phyloP scores from a whole-genome alignment of 1,140 invertebrate species.

The Gryon sp. region DNA sequence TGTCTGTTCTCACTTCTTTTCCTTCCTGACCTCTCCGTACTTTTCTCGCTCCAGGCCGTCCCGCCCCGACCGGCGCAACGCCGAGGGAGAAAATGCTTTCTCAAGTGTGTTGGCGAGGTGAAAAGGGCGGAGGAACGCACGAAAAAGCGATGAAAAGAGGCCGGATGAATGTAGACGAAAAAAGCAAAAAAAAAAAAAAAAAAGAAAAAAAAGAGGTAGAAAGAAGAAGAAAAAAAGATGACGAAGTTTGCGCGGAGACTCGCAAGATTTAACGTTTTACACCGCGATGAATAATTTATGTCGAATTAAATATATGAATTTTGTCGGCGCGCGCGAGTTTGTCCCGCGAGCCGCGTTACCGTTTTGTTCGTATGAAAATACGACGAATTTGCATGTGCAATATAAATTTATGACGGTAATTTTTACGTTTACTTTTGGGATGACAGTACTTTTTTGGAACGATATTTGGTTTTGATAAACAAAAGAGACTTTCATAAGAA shows the following conservation, averaged over 20 bases:
- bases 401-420: slow-evolving; percentile 6
- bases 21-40: slow-evolving; percentile 52
- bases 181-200: slow-evolving; percentile 27
- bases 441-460: too few relatives aligned
- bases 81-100: slow-evolving; percentile 73
- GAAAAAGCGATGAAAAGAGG: slow-evolving; percentile 48
- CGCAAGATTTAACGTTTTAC: slow-evolving; percentile 45
- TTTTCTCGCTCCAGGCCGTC: slow-evolving; percentile 66
- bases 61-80: slow-evolving; percentile 61
- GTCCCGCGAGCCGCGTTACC: slow-evolving; percentile 3
- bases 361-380: slow-evolving; percentile 1
- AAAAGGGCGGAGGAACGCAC: slow-evolving; percentile 51
- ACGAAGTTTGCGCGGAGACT: slow-evolving; percentile 30
- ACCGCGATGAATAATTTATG: slow-evolving; percentile 54
- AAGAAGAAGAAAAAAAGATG: slow-evolving; percentile 42
- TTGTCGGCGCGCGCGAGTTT: slow-evolving; percentile 16
- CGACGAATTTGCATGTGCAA: slow-evolving; percentile 1
- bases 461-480: too few relatives aligned
- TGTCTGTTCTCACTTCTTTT: slow-evolving; percentile 60
- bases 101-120: slow-evolving; percentile 58
- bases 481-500: too few relatives aligned
- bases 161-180: slow-evolving; percentile 35
- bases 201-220: slow-evolving; percentile 14
- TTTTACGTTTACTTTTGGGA: slow-evolving; percentile 11
- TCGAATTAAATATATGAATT: slow-evolving; percentile 53